Conservation (phyloP, 1,140 invertebrate genomes). For the Acromyrmex echinatior region DNA sequence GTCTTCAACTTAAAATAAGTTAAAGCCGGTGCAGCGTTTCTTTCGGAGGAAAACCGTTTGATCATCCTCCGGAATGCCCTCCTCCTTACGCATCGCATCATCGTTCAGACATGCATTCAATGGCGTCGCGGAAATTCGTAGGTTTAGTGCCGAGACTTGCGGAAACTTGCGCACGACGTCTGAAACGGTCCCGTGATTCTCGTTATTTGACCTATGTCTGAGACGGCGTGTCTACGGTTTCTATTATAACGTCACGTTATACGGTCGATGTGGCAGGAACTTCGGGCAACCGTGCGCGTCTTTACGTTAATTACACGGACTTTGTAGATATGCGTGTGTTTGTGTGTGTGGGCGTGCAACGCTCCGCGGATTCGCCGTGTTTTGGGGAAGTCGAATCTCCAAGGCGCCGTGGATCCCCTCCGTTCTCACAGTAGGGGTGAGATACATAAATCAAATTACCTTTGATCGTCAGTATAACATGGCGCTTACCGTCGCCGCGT, state of each 20-base stretch:
- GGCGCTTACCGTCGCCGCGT: constrained; percentile 43
- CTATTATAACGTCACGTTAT: constrained; percentile 60
- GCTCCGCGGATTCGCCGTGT: constrained; percentile 21
- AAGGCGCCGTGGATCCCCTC: constrained; percentile 22
- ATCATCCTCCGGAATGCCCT: constrained; percentile 21
- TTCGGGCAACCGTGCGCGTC: constrained; percentile 48
- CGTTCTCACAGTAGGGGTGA: neutral
- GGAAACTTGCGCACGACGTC: constrained; percentile 56
- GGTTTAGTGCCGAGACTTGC: constrained; percentile 27
- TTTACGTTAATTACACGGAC: constrained; percentile 64
- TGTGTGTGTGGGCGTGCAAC: neutral
- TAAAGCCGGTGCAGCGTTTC: neutral
- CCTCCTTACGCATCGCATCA: neutral
- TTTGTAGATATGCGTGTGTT: neutral
- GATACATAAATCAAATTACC: constrained; percentile 60
- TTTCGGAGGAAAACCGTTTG: constrained; percentile 19
- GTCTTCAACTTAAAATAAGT: neutral
- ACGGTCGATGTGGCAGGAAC: constrained; percentile 52
- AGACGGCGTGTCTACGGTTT: constrained; percentile 62
- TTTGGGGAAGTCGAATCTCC: constrained; percentile 46
- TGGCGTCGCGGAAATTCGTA: constrained; percentile 53
- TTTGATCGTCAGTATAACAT: constrained; percentile 53
- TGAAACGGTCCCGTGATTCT: constrained; percentile 55
- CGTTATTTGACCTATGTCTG: constrained; percentile 55
- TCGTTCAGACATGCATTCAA: constrained; percentile 44